phyloP scores from a whole-genome alignment of 2,797 vertebrate genomes.

The Oophaga sylvatica region DNA sequence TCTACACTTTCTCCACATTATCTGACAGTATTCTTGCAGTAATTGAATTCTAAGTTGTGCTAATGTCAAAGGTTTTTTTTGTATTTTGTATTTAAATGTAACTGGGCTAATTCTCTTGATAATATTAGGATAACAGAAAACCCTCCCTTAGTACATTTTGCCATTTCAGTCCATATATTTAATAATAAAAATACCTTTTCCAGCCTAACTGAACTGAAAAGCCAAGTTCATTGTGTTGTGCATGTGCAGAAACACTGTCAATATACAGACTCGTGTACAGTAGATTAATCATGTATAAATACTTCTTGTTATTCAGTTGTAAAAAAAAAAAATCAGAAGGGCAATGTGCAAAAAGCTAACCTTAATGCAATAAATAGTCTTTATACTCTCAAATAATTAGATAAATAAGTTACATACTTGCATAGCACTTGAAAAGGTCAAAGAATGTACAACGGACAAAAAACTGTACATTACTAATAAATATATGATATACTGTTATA shows the following conservation, averaged over 20 bases:
- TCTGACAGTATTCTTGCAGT: too few relatives aligned
- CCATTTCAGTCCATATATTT: not conserved
- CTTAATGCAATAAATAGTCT: slow-evolving; percentile 55
- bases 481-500: slow-evolving; percentile 37
- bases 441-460: slow-evolving; percentile 44
- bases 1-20: not conserved
- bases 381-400: slow-evolving; percentile 45
- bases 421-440: slow-evolving; percentile 40
- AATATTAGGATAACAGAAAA: not conserved
- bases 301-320: not conserved
- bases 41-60: not conserved
- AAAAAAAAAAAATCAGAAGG: not conserved
- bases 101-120: not conserved
- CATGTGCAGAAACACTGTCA: slow-evolving; percentile 12
- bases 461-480: slow-evolving; percentile 56
- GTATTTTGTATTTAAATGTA: not conserved
- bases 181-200: not conserved
- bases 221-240: not conserved
- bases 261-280: slow-evolving; percentile 4
- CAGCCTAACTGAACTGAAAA: not conserved
- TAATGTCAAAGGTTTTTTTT: not conserved
- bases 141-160: not conserved
- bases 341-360: slow-evolving; percentile 48
- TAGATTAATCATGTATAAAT: not conserved
- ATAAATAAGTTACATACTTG: slow-evolving; percentile 56